A percentile compares a stretch with the other conserved stretches of the same genome.
These are phyloP conservation scores for Polyodon spathula DNA, from an alignment of 2,113 vertebrate species.

Conservation along the genomic window DNA sequence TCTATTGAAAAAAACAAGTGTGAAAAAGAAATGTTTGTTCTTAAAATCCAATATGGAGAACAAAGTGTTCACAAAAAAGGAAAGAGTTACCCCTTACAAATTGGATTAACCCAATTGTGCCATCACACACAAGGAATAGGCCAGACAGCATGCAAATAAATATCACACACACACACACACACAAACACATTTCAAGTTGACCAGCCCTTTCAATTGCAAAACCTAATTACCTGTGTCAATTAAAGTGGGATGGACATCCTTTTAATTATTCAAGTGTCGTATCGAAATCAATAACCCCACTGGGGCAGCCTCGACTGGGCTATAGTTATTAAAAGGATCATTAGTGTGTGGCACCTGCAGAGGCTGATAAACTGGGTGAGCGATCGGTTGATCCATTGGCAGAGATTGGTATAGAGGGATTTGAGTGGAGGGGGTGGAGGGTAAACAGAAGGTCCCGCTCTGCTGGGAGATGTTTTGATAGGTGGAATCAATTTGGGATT, in stretches of 20 bases:
- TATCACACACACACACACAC: too few relatives aligned
- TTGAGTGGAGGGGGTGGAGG: constrained; percentile 11
- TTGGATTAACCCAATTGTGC: too few relatives aligned
- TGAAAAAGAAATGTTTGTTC: too few relatives aligned
- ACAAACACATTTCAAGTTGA: constrained; percentile 28
- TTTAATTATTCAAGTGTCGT: constrained; percentile 55
- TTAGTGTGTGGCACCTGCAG: constrained; percentile 44
- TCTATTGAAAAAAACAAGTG: too few relatives aligned
- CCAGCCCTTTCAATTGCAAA: constrained; percentile 72
- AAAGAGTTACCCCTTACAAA: too few relatives aligned
- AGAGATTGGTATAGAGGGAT: constrained; percentile 36
- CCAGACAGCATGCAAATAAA: too few relatives aligned
- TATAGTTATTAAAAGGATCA: constrained; percentile 22
- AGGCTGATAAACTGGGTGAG: constrained; percentile 50
- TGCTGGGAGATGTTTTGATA: not conserved
- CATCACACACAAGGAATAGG: too few relatives aligned
- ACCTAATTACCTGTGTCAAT: constrained; percentile 74
- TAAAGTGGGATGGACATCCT: constrained; percentile 67
- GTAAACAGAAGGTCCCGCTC: constrained; percentile 20
- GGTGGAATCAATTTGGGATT: not conserved
- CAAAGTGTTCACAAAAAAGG: too few relatives aligned
- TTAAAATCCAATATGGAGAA: too few relatives aligned
- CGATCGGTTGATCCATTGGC: constrained; percentile 49
- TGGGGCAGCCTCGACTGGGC: constrained; percentile 20
- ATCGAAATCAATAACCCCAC: constrained; percentile 47